Conservation (phyloP, 2,888 invertebrate species). For the Anthrax anthrax region DNA sequence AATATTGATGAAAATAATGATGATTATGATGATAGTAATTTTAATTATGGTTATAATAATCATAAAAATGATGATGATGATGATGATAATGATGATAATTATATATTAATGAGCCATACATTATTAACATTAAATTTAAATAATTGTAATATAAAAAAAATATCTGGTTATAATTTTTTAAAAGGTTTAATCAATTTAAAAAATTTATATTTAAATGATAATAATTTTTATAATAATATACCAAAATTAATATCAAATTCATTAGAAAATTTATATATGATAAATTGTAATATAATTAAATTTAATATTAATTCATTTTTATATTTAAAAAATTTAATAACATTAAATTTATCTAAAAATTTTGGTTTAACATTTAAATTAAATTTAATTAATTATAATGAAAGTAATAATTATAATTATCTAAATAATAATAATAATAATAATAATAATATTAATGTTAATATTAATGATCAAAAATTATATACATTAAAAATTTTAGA, state of each 20-base stretch:
- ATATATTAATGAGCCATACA: slow-evolving; percentile 42
- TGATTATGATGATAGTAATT: no score
- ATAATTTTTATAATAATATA: slow-evolving; percentile 36
- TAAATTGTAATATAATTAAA: slow-evolving; percentile 40
- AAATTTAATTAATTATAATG: slow-evolving; percentile 12
- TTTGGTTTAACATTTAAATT: slow-evolving; percentile 37
- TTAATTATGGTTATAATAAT: no score
- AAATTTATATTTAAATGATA: slow-evolving; percentile 39
- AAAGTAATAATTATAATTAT: slow-evolving; percentile 18
- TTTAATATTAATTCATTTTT: slow-evolving; percentile 40
- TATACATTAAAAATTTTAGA: slow-evolving; percentile 42
- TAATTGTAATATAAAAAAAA: slow-evolving; percentile 43
- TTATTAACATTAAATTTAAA: slow-evolving; percentile 45
- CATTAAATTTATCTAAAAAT: slow-evolving; percentile 48
- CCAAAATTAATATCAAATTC: slow-evolving; percentile 38
- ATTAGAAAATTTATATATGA: slow-evolving; percentile 41
- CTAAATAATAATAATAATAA: slow-evolving; percentile 15
- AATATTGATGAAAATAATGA: no score
- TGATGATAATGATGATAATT: slow-evolving; percentile 33
- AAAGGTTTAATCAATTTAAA: slow-evolving; percentile 39
- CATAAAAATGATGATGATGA: no score
- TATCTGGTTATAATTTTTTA: slow-evolving; percentile 33
- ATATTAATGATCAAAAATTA: slow-evolving; percentile 23
- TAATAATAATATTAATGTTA: no score
- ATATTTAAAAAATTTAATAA: slow-evolving; percentile 43